Conservation (phyloP, 2,113 vertebrate genomes). For the Lophius piscatorius region DNA sequence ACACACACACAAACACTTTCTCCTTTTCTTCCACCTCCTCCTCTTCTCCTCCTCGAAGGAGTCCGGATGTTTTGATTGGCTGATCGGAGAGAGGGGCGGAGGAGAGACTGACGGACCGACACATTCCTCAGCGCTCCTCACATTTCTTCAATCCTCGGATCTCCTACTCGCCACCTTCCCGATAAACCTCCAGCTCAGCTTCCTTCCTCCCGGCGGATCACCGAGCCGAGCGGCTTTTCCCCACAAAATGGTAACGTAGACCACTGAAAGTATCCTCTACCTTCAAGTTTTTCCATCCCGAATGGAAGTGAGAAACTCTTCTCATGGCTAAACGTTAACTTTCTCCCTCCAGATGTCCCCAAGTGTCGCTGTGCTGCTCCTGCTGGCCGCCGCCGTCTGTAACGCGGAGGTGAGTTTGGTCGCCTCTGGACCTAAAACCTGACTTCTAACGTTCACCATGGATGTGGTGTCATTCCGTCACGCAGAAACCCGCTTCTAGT, state of each 20-base stretch:
- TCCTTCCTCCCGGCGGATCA: constrained; percentile 9
- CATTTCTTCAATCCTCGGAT: constrained; percentile 72
- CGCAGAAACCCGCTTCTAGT: no score
- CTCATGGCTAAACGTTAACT: constrained; percentile 28
- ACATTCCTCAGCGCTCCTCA: constrained; percentile 79
- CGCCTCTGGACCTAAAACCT: no score
- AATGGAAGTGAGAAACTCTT: constrained; percentile 1
- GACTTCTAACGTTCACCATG: no score
- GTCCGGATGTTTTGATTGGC: constrained; percentile 60
- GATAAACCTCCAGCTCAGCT: constrained; percentile 35
- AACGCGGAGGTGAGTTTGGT: constrained; percentile 76
- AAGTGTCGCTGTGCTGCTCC: constrained; percentile 67
- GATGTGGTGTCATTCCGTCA: no score
- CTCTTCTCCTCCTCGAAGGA: constrained; percentile 22
- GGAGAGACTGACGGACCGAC: constrained; percentile 54
- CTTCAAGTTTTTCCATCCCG: constrained; percentile 17
- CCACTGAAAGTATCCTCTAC: background rate
- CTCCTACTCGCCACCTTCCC: constrained; percentile 49
- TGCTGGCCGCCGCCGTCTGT: constrained; percentile 66
- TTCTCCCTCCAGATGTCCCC: constrained; percentile 76
- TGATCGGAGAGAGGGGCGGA: constrained; percentile 47
- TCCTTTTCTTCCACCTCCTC: constrained; percentile 27
- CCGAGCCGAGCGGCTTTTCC: constrained; percentile 23
- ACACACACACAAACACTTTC: constrained; percentile 4
- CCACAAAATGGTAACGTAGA: constrained; percentile 62